Percentiles rank a stretch among this genome's conserved stretches.
Evolutionary conservation across 23 tunicate genomes (phyloP).

Genomic region (Aplidium turbinatum): DNA sequence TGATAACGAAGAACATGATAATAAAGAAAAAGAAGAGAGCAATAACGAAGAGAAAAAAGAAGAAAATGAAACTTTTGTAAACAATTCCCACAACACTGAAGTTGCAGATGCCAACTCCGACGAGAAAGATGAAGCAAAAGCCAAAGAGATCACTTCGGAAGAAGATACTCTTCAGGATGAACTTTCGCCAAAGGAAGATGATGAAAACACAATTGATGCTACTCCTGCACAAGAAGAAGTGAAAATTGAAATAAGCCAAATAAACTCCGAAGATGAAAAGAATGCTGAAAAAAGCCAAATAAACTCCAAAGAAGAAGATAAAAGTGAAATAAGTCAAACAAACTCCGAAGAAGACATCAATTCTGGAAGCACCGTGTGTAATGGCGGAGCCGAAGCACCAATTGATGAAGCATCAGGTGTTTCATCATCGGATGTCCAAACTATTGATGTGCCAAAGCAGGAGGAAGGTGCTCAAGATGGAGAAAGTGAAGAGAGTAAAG

Average conservation of each 20-base stretch:
- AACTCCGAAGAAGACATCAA: no score
- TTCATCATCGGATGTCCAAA: no score
- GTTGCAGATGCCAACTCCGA: not conserved
- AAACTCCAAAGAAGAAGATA: not conserved
- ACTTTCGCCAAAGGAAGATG: not conserved
- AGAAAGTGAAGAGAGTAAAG: not conserved
- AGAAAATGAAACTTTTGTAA: not conserved
- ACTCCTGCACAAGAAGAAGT: not conserved
- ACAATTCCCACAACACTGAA: not conserved
- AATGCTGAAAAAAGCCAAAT: not conserved
- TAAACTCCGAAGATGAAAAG: not conserved
- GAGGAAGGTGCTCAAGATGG: not conserved
- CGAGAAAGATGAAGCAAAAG: no score
- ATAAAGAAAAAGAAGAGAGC: not conserved
- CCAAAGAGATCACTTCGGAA: no score
- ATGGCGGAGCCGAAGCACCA: no score
- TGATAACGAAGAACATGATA: not conserved
- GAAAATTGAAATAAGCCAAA: not conserved
- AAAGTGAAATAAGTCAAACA: no score
- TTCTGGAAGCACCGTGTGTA: no score
- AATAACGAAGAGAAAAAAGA: not conserved
- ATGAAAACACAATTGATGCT: not conserved
- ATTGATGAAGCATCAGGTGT: no score
- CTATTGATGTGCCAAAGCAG: no score
- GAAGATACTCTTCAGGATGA: not conserved